These are phyloP conservation scores for Tenualosa ilisha DNA, from an alignment of 2,797 vertebrate genomes.

Conservation along the genomic window DNA sequence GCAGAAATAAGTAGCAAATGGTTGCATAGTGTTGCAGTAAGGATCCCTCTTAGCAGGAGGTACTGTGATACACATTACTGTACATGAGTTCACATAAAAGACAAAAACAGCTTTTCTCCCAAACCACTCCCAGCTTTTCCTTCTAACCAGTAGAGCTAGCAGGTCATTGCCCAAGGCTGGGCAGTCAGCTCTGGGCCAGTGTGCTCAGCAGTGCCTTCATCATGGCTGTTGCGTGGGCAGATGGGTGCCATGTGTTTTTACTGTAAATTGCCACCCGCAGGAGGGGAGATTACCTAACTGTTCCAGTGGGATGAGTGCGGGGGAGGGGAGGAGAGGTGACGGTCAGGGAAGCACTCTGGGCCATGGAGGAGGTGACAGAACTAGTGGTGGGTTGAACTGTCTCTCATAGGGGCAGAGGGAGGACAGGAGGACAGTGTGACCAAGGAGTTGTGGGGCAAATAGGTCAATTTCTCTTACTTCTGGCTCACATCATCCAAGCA, in stretches of 20 bases:
- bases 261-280: conserved; percentile 6
- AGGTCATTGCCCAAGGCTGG: not conserved
- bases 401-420: not conserved
- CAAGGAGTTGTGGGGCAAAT: not conserved
- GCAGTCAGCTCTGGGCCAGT: not conserved
- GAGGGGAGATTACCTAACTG: conserved; percentile 9
- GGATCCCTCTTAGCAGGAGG: not conserved
- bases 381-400: not conserved
- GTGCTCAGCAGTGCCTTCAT: not conserved
- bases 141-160: not conserved
- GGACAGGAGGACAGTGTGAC: not conserved
- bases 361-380: not conserved
- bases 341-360: not conserved
- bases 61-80: not conserved
- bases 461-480: not conserved
- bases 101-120: not conserved
- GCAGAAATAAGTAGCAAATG: not conserved
- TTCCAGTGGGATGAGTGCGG: not conserved
- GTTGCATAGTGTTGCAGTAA: not conserved
- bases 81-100: not conserved
- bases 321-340: not conserved
- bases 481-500: not conserved
- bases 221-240: not conserved
- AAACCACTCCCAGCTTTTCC: not conserved
- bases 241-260: conserved; percentile 12